Percentiles rank a stretch among this genome's conserved stretches.
phyloP scores from a whole-genome alignment of 2,113 vertebrate species.

The Anoura caudifer region DNA sequence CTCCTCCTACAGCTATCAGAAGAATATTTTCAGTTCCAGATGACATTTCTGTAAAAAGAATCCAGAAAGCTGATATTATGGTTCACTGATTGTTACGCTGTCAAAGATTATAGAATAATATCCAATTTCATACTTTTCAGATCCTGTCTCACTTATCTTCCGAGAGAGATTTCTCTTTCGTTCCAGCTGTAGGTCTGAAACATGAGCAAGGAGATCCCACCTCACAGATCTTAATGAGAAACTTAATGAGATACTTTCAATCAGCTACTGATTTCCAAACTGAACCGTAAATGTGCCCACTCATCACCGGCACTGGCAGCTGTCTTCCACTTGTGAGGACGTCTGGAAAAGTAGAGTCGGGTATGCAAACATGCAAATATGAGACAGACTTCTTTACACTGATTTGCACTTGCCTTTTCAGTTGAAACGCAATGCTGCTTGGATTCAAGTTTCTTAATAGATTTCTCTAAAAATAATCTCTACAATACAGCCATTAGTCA shows the following conservation, averaged over 20 bases:
- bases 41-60: not conserved
- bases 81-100: not conserved
- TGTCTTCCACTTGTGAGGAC: not conserved
- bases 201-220: not conserved
- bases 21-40: not conserved
- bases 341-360: not conserved
- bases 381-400: not conserved
- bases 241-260: not conserved
- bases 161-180: not conserved
- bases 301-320: not conserved
- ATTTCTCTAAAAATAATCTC: not conserved
- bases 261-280: not conserved
- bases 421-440: not conserved
- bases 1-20: not conserved
- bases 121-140: not conserved
- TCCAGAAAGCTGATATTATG: not conserved
- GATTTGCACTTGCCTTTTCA: not conserved
- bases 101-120: not conserved
- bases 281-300: not conserved
- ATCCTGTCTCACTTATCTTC: not conserved
- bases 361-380: slow-evolving; percentile 3
- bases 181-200: not conserved
- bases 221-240: not conserved
- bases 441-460: not conserved
- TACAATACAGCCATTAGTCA: not conserved